Base-by-base conservation (phyloP, 2,113 vertebrate species). In the Eudyptes chrysolophus region DNA sequence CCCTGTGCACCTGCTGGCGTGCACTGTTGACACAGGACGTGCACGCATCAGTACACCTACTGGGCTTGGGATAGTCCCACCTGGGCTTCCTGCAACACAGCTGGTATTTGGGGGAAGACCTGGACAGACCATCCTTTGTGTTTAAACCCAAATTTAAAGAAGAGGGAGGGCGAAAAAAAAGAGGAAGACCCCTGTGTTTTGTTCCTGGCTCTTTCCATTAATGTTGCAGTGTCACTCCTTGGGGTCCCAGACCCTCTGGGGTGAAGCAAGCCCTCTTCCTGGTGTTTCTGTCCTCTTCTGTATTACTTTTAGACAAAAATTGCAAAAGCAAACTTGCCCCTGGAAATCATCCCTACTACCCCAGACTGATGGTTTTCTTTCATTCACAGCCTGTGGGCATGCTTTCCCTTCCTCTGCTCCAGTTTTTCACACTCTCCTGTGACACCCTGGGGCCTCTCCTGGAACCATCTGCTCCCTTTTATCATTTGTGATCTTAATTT, bases 391-490 rank as follows among this genome's bases (percentile, higher is more conserved):
- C 84, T 60, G 30, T 94, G 84, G 71, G 46, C 58, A 79, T 96
- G 60, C 72, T 94, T 88, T 96, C 51, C 64, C 24, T 93, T 89
- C 51, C 86, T 83, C 60, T 94, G 66, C 71, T 96, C 84, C 66
- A 92, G 66, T 88, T 94, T 96, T 86, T 46, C 27, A 66, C 85
- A 84, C 85, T 93, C 55, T 94, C 46, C 85, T 61, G 77, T 93
- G 76, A 85, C 68, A 93, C 78, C 78, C 60, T 2, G 24, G 87
- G 93, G 92, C 87, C 55, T 88, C 87, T 96, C 84, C 92, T 90
- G 68, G 81, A 95, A 95, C 93, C 92, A 95, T 91, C 93, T 97
- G 92, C 88, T 98, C 85, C 87, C 89, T 95, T 91, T 96, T 95
- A 83, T 94, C 55, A 92, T 89, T 91, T 95, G 78, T 90, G 48